These are phyloP conservation scores for Trematocara stigmaticum DNA, from an alignment of 2,113 vertebrate species.

Conservation along the genomic window DNA sequence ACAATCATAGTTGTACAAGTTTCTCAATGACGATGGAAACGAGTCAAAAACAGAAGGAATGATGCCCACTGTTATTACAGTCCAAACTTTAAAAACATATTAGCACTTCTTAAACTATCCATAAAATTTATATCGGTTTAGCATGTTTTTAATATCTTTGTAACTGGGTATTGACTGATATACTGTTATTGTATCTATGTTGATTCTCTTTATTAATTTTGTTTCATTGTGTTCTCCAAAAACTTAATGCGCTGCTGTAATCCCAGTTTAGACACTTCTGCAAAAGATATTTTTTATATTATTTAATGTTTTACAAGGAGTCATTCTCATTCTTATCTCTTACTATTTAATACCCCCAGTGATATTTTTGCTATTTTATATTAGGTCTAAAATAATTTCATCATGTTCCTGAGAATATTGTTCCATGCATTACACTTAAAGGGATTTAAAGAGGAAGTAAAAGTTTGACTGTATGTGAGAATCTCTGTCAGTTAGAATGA, in stretches of 20 bases:
- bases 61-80: background rate
- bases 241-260: background rate
- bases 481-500: background rate
- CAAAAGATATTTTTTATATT: background rate
- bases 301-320: background rate
- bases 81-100: background rate
- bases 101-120: background rate
- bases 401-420: background rate
- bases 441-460: background rate
- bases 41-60: background rate
- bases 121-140: fast-evolving
- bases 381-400: background rate
- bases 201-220: background rate
- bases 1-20: background rate
- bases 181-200: background rate
- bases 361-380: background rate
- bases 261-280: background rate
- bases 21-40: background rate
- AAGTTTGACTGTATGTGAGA: background rate
- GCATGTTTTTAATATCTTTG: background rate
- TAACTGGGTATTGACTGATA: background rate
- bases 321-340: background rate
- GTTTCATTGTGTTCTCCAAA: background rate
- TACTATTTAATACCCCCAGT: background rate
- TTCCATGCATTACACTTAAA: background rate